Conservation (phyloP, 1,140 invertebrate species). For the Zaprionus africanus region DNA sequence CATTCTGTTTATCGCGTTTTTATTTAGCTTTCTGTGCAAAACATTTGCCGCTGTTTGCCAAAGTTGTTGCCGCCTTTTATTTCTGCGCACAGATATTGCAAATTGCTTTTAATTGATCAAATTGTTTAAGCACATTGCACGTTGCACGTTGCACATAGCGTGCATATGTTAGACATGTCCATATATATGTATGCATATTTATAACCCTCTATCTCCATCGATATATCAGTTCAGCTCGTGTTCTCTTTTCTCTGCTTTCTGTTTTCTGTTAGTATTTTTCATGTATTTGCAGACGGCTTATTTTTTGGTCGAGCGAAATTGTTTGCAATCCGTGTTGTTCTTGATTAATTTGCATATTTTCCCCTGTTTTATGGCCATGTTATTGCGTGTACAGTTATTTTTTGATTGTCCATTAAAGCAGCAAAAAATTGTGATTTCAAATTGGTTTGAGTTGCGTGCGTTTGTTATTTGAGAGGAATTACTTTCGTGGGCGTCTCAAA, state of each 20-base stretch:
- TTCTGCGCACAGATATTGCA: constrained; percentile 27
- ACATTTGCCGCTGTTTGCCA: constrained; percentile 32
- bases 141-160: constrained; percentile 10
- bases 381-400: constrained; percentile 12
- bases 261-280: not conserved
- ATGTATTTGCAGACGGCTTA: not conserved
- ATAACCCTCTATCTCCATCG: constrained; percentile 14
- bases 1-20: constrained; percentile 28
- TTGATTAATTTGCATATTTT: constrained; percentile 30
- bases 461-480: not conserved
- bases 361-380: constrained; percentile 8
- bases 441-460: not conserved
- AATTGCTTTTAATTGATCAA: constrained; percentile 76
- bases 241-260: too few relatives aligned
- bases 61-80: constrained; percentile 23
- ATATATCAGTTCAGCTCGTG: not conserved
- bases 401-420: constrained; percentile 3
- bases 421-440: constrained; percentile 2
- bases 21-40: constrained; percentile 15
- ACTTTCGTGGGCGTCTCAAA: not conserved
- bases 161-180: constrained; percentile 36
- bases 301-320: constrained; percentile 4
- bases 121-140: constrained; percentile 64
- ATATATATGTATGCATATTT: not conserved
- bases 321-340: constrained; percentile 12